Evolutionary conservation across 2,888 invertebrate genomes (phyloP), one percentile per base, ranked within the genome.

Genomic region (Latrodectus hesperus): DNA sequence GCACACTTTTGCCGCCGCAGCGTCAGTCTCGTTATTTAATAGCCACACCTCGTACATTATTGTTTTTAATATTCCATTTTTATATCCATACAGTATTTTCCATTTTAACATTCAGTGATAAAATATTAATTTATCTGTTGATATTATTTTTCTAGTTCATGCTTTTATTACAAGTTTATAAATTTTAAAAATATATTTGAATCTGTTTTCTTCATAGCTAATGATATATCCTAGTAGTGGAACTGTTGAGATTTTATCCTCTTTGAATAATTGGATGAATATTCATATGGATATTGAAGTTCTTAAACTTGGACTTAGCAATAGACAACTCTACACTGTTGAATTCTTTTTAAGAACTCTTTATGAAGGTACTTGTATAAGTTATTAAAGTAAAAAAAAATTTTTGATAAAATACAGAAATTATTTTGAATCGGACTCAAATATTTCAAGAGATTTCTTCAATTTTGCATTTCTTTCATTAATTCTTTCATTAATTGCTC

Each of bases 171-270:
- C 38, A 38, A 38, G 38, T 38, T 38, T 38, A 6, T 38, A 0
- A 38, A 38, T 38, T 38, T 38, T 6, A 38, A 38, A 38, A 38
- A 3, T 38, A 1, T 38, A 38, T 38, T 38, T 38, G 38, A 6
- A 6, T 38, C 38, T 38, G 38, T 64, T 68, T 12, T n/a, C 22
- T 51, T 72, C 76, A 12, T 17, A 89, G 86, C 52, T 89, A 4
- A 89, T 89, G 89, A 82, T 88, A n/a, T 89, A 88, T 71, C 86
- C 84, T 12, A 82, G 88, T 53, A 79, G 88, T 74, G 74, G 76
- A 12, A 70, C 82, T 49, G 89, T 84, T 16, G 88, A 89, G 70
- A 51, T 26, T 38, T 22, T 89, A 3, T 84, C 89, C 6, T 76
- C 75, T 9, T 60, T 89, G 10, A 89, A 89, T 49, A 79, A 82